Base-by-base conservation (phyloP, 2,113 vertebrate species). In the mouse (Mus musculus) region DNA sequence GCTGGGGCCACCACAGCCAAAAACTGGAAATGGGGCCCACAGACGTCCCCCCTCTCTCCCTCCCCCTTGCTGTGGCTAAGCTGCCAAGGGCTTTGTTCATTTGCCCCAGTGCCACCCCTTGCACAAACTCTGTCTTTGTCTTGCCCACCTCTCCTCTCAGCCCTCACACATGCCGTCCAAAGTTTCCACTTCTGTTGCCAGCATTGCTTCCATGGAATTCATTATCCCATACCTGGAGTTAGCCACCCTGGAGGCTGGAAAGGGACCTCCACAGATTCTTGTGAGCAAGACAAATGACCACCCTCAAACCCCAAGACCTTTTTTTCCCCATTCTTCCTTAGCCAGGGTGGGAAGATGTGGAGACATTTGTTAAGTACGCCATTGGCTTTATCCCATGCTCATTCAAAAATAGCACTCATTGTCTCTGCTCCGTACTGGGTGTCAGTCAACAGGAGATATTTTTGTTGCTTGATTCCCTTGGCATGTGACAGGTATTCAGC, bases 81-180 rank as follows among this genome's bases (percentile, higher is more conserved):
- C 77, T 26, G 10, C 54, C 56, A n/a, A 65, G n/a, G 87, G 59
- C 14, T 77, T 20, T 28, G 49, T 69, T 85, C 91, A 69, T 77
- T 81, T 59, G 63, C 89, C 52, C 26, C 84, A 26, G 26, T 0
- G 54, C n/a, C 28, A 84, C 19, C 75, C 49, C 11, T 67, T 54
- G 0, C 22, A 26, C 39, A 71, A 92, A 54, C 42, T 91, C 69
- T 71, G 28, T 42, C 75, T 90, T 88, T 49, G 81, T 90, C 89
- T 93, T 71, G 89, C 96, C 92, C 77, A 49, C 65, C 85, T 80
- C 77, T 17, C 1, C 87, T 56, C 71, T 63, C 72, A 61, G 89
- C 69, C 69, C 49, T 61, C 89, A 26, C 39, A 30, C 7, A 71
- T n/a, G 76, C 76, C 65, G 75, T 84, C 87, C 59, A 81, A 71